These are phyloP conservation scores for Clarias platycephalus DNA, from an alignment of 2,797 vertebrate species.

Conservation along the genomic window DNA sequence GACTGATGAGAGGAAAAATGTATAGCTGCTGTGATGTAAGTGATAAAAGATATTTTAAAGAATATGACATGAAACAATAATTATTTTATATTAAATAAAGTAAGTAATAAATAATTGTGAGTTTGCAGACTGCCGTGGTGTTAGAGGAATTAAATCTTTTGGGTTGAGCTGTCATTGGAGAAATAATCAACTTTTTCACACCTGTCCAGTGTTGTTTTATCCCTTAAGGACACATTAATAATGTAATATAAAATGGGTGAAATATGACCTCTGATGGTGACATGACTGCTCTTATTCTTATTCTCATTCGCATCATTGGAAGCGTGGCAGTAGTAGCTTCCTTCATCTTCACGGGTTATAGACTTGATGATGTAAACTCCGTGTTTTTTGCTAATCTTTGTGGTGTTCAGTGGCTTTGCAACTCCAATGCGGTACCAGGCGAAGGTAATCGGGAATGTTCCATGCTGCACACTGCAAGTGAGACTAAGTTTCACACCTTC, in stretches of 20 bases:
- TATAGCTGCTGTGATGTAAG: neutral
- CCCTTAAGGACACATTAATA: neutral
- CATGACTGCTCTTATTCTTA: constrained; percentile 43
- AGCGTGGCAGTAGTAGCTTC: constrained; percentile 68
- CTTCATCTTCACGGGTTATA: constrained; percentile 54
- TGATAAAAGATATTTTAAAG: neutral
- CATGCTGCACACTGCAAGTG: constrained; percentile 64
- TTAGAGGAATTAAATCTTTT: neutral
- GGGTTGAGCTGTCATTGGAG: neutral
- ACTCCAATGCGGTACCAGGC: constrained; percentile 58
- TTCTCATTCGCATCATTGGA: constrained; percentile 60
- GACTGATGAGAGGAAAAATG: neutral
- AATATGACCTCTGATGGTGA: constrained; percentile 62
- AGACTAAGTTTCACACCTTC: constrained; percentile 69
- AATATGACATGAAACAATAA: no score
- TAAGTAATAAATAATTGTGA: neutral
- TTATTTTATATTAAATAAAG: no score
- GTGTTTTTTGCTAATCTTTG: neutral
- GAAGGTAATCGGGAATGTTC: constrained; percentile 68
- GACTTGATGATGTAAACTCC: constrained; percentile 46
- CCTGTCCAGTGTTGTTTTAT: neutral
- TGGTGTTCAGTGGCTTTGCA: neutral
- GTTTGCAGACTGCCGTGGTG: neutral
- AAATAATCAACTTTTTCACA: neutral
- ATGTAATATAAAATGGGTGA: neutral